phyloP scores from a whole-genome alignment of 2,888 invertebrate species.

The Rhagium mordax region DNA sequence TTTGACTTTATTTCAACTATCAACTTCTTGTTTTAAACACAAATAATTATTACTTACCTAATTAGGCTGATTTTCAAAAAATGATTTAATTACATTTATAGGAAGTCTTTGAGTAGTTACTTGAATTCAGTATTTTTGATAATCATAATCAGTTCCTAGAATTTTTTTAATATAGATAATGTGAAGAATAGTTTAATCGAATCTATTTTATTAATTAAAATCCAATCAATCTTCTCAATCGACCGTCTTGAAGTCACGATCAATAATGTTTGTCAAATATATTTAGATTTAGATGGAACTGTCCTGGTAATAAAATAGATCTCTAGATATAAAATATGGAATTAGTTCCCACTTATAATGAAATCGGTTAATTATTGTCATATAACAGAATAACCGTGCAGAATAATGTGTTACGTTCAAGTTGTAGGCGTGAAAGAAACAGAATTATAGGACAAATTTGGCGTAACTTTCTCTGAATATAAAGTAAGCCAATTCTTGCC shows the following conservation, averaged over 20 bases:
- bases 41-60: no score
- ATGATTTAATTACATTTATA: no score
- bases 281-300: background rate
- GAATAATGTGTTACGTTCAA: conserved; percentile 24
- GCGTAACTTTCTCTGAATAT: conserved; percentile 61
- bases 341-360: background rate
- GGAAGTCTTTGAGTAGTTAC: no score
- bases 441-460: conserved; percentile 57
- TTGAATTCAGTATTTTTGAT: background rate
- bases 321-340: background rate
- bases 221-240: background rate
- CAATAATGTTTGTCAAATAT: background rate
- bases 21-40: no score
- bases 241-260: background rate
- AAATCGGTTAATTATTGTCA: background rate
- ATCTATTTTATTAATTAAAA: background rate
- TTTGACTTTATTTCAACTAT: no score
- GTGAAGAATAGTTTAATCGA: background rate
- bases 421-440: conserved; percentile 50
- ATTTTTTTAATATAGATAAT: no score
- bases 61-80: no score
- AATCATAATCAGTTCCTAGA: no score
- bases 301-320: background rate
- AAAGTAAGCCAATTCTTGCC: conserved; percentile 59
- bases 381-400: conserved; percentile 12